phyloP scores from a whole-genome alignment of 1,140 invertebrate species.

The Meteorus sp. region DNA sequence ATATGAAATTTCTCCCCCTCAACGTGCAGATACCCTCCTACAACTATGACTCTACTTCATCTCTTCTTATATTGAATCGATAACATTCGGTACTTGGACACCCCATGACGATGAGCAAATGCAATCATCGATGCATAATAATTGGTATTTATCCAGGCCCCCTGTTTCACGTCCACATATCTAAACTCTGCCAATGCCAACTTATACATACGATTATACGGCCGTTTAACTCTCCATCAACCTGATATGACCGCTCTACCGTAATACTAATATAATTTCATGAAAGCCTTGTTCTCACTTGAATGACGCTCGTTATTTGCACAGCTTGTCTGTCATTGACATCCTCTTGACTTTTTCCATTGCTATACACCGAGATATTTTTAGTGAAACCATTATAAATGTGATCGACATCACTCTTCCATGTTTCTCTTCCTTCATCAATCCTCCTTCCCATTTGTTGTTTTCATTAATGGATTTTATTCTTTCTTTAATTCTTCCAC shows the following conservation, averaged over 20 bases:
- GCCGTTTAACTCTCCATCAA: slow-evolving; percentile 1
- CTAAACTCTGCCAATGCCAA: background rate
- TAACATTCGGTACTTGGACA: background rate
- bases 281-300: slow-evolving; percentile 6
- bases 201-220: slow-evolving; percentile 3
- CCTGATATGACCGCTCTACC: slow-evolving; percentile 11
- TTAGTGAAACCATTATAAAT: background rate
- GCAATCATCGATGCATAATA: slow-evolving; percentile 17
- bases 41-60: too few relatives aligned
- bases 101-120: slow-evolving; percentile 18
- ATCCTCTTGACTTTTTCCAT: slow-evolving; percentile 2
- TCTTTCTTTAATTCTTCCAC: too few relatives aligned
- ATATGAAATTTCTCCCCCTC: too few relatives aligned
- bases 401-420: slow-evolving; percentile 9
- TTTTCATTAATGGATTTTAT: too few relatives aligned
- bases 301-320: slow-evolving; percentile 18
- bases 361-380: background rate
- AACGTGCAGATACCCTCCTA: too few relatives aligned
- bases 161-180: slow-evolving; percentile 10
- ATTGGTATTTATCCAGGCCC: slow-evolving; percentile 33
- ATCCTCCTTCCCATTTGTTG: background rate
- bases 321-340: slow-evolving; percentile 22
- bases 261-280: slow-evolving; percentile 16
- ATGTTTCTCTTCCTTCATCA: background rate
- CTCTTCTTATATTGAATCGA: too few relatives aligned